These are phyloP conservation scores for Torymus tubicola DNA, from an alignment of 2,888 invertebrate species.

Conservation along the genomic window DNA sequence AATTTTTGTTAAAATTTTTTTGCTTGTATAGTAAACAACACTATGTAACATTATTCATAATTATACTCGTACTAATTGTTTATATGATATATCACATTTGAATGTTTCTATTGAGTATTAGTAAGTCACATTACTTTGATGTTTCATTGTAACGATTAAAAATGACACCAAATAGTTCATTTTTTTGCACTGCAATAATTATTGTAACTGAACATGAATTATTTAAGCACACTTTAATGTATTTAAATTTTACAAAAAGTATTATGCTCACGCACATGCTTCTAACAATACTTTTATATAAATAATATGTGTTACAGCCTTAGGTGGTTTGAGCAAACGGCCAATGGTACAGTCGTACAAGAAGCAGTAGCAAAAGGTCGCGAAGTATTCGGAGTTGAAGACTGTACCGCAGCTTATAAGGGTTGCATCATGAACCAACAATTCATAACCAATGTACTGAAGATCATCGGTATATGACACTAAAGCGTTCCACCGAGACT, in stretches of 20 bases:
- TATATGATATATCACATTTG: too few species aligned
- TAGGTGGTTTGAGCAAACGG: constrained; percentile 75
- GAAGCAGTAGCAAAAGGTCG: constrained; percentile 77
- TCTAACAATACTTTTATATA: neutral
- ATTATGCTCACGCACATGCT: too few species aligned
- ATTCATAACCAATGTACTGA: constrained; percentile 64
- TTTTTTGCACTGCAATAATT: too few species aligned
- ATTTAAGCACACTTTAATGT: too few species aligned
- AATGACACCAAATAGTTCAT: too few species aligned
- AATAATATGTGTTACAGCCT: constrained; percentile 68
- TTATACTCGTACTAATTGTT: neutral
- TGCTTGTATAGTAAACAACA: too few species aligned
- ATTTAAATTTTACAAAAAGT: too few species aligned
- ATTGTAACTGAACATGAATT: too few species aligned
- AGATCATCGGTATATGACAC: constrained; percentile 59
- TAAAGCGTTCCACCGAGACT: neutral
- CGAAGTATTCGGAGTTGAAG: constrained; percentile 67
- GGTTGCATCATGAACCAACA: constrained; percentile 73
- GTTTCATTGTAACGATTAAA: too few species aligned
- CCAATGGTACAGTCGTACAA: constrained; percentile 78
- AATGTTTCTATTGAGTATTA: too few species aligned
- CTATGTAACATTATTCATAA: neutral
- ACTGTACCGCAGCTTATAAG: constrained; percentile 75
- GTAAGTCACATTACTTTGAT: too few species aligned
- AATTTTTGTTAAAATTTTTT: too few species aligned